Evolutionary conservation across 2,113 vertebrate genomes (phyloP).

Genomic region (Climacteris rufus): DNA sequence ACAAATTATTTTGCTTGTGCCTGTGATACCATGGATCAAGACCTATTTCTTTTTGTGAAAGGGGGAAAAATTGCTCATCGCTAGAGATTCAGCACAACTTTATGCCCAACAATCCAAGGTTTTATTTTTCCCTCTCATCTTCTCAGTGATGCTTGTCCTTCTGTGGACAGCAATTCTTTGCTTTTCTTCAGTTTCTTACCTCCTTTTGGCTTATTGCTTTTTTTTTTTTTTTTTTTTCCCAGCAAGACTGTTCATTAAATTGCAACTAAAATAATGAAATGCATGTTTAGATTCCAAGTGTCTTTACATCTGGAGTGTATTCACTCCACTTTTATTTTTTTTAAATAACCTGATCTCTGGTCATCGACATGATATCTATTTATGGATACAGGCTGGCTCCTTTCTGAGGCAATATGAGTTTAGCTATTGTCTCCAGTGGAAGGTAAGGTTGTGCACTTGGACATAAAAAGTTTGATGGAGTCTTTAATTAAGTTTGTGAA

Average conservation of each 20-base stretch:
- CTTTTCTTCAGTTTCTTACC: not conserved
- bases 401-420: not conserved
- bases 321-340: not conserved
- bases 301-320: constrained; percentile 15
- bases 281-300: not conserved
- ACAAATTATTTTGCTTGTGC: not conserved
- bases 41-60: not conserved
- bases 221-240: not conserved
- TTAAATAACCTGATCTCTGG: not conserved
- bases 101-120: not conserved
- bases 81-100: not conserved
- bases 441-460: constrained; percentile 19
- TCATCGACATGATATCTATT: not conserved
- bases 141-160: not conserved
- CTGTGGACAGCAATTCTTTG: not conserved
- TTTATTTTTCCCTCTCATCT: not conserved
- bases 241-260: not conserved
- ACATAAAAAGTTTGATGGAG: constrained; percentile 1
- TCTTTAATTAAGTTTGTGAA: constrained; percentile 48
- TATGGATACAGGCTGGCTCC: not conserved
- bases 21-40: not conserved
- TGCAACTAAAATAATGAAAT: not conserved
- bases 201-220: not conserved
- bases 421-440: not conserved
- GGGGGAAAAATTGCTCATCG: not conserved